Evolutionary conservation across 2,888 invertebrate genomes (phyloP).

Genomic region (Microchrysa polita): DNA sequence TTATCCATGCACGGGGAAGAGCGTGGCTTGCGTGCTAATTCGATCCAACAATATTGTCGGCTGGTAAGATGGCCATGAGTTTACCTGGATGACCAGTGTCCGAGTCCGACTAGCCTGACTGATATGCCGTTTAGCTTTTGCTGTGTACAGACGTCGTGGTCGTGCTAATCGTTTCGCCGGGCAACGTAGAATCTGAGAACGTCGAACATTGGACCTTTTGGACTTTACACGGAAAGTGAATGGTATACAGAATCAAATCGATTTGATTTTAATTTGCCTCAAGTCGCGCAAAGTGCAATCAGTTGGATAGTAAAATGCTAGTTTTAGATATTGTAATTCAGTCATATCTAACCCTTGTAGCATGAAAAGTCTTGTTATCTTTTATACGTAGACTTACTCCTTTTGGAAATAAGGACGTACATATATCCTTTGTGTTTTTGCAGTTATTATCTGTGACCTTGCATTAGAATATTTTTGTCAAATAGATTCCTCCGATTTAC

Average conservation of each 20-base stretch:
- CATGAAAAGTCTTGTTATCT: too few species aligned
- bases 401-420: too few species aligned
- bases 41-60: neutral
- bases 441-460: too few species aligned
- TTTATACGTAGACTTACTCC: too few species aligned
- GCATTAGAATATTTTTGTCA: too few species aligned
- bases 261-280: neutral
- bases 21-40: conserved; percentile 26
- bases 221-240: neutral
- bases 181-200: conserved; percentile 11
- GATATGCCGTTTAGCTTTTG: conserved; percentile 35
- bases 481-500: too few species aligned
- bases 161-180: neutral
- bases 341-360: too few species aligned
- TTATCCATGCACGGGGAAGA: neutral
- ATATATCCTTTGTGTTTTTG: too few species aligned
- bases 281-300: too few species aligned
- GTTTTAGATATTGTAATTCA: too few species aligned
- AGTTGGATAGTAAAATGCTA: too few species aligned
- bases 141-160: conserved; percentile 27
- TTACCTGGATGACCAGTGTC: conserved; percentile 24
- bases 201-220: neutral
- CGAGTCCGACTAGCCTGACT: neutral
- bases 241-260: neutral
- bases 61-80: conserved; percentile 15